Percentiles rank a stretch among this genome's conserved stretches.
Conservation (phyloP, 1,140 invertebrate genomes). For the Drosophila kanapiae region DNA sequence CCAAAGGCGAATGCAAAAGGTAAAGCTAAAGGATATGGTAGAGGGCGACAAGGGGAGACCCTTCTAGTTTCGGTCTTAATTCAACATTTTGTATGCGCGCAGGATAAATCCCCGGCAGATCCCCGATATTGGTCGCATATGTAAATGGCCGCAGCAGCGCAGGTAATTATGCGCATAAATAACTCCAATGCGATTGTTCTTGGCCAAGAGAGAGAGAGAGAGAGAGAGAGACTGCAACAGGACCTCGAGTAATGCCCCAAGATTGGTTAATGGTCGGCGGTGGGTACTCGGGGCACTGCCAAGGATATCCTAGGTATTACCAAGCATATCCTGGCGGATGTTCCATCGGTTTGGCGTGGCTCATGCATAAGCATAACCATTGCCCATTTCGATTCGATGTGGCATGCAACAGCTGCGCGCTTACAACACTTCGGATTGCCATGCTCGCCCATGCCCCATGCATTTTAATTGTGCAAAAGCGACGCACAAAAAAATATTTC, state of each 20-base stretch:
- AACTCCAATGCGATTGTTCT: constrained; percentile 38
- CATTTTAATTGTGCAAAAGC: constrained; percentile 67
- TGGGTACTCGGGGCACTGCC: background rate
- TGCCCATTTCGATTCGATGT: constrained; percentile 64
- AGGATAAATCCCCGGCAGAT: constrained; percentile 58
- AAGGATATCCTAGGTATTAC: constrained; percentile 3
- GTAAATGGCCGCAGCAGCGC: constrained; percentile 50
- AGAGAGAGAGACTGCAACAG: constrained; percentile 34
- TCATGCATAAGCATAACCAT: constrained; percentile 81
- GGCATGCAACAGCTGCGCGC: constrained; percentile 77
- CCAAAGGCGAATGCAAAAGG: constrained; percentile 20
- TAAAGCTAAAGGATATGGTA: background rate
- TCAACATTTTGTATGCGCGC: constrained; percentile 59
- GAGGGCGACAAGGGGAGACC: background rate
- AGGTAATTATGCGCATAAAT: constrained; percentile 79
- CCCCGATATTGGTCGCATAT: constrained; percentile 65
- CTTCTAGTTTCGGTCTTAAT: constrained; percentile 44
- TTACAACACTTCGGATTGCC: constrained; percentile 58
- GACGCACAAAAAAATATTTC: constrained; percentile 18
- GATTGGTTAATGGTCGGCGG: constrained; percentile 20
- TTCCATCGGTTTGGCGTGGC: constrained; percentile 15
- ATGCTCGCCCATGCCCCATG: constrained; percentile 31
- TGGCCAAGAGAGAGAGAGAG: constrained; percentile 57
- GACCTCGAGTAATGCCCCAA: constrained; percentile 57
- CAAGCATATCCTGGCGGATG: constrained; percentile 29